phyloP scores from a whole-genome alignment of 2,888 invertebrate species.

The Punctoribates punctum region DNA sequence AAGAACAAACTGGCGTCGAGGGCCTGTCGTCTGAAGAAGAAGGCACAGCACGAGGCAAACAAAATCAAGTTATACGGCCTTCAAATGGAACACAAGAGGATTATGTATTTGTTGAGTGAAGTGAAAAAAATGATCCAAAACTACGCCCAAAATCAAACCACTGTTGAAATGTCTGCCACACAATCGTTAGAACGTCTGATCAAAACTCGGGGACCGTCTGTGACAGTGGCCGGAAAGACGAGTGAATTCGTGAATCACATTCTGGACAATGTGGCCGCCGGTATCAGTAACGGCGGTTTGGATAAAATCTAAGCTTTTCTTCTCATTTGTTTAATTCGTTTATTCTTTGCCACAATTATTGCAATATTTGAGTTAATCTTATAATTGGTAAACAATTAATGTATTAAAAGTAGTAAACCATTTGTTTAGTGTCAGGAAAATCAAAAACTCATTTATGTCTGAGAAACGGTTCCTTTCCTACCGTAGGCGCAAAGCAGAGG shows the following conservation, averaged over 20 bases:
- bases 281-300: conserved; percentile 68
- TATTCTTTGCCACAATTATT: not conserved
- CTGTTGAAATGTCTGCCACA: not conserved
- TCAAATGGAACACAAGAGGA: conserved; percentile 89
- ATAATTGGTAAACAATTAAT: not conserved
- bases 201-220: conserved; percentile 11
- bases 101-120: conserved; percentile 41
- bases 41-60: conserved; percentile 98
- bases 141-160: not conserved
- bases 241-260: conserved; percentile 92
- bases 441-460: not conserved
- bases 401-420: not conserved
- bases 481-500: not conserved
- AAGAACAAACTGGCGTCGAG: conserved; percentile 96
- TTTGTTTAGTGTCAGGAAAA: not conserved
- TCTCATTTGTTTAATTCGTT: not conserved
- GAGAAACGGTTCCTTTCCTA: conserved; percentile 9
- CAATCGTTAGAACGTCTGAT: conserved; percentile 36
- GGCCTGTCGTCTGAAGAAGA: conserved; percentile 94
- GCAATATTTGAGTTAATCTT: conserved; percentile 4
- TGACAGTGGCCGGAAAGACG: conserved; percentile 74
- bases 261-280: conserved; percentile 76
- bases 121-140: conserved; percentile 42
- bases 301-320: conserved; percentile 25
- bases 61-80: conserved; percentile 91